A percentile compares a stretch with the other conserved stretches of the same genome.
Conservation (phyloP, 2,888 invertebrate genomes). For the Agrochola lota region DNA sequence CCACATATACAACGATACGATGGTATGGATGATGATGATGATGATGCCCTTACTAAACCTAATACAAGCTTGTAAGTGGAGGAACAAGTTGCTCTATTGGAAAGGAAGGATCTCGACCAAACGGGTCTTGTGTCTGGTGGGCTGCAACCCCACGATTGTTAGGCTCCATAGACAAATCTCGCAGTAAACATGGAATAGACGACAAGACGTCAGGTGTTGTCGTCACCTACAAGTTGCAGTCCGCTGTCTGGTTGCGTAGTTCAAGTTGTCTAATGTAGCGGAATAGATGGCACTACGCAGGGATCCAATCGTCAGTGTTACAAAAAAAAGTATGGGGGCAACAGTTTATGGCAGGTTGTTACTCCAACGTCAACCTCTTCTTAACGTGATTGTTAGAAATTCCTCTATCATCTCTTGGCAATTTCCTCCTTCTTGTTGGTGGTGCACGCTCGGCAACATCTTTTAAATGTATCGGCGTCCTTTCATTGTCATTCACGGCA, state of each 20-base stretch:
- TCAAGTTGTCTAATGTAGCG: neutral
- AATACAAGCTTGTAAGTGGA: neutral
- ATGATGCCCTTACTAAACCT: neutral
- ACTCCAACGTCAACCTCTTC: slow-evolving; percentile 69
- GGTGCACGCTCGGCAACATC: slow-evolving; percentile 49
- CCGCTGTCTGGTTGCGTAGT: neutral
- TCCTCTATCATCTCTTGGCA: slow-evolving; percentile 26
- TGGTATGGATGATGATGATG: slow-evolving; percentile 5
- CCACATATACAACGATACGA: neutral
- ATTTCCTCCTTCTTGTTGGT: slow-evolving; percentile 70
- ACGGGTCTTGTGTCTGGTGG: neutral
- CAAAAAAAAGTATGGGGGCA: neutral
- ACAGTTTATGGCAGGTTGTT: neutral
- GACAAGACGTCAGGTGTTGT: neutral
- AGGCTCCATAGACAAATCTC: neutral
- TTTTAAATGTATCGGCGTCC: slow-evolving; percentile 72
- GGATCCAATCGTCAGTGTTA: neutral
- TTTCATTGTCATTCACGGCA: slow-evolving; percentile 70
- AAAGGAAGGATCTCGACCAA: neutral
- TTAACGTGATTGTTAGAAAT: slow-evolving; percentile 60
- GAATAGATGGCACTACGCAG: neutral
- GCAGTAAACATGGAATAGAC: neutral
- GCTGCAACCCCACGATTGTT: neutral
- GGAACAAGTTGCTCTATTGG: neutral
- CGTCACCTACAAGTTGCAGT: neutral